Evolutionary conservation across 2,113 vertebrate genomes (phyloP).

Genomic region (Buteo buteo): DNA sequence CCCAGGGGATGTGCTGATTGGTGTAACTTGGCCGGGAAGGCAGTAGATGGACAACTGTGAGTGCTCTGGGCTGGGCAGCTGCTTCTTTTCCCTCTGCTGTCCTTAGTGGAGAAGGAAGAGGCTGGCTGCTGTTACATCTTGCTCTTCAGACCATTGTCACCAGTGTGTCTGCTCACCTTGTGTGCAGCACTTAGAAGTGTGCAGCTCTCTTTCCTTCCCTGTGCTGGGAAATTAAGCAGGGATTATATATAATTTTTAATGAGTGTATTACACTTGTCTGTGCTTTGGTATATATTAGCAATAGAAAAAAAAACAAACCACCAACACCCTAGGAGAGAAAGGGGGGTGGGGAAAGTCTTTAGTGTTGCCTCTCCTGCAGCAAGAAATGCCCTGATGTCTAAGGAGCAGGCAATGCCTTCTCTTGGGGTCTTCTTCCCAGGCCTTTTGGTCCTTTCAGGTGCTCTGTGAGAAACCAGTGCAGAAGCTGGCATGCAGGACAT

Average conservation of each 20-base stretch:
- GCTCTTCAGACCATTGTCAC: neutral
- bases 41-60: neutral
- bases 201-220: neutral
- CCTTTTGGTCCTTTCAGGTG: neutral
- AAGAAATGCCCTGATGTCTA: neutral
- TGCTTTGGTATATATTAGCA: neutral
- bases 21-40: neutral
- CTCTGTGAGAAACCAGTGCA: neutral
- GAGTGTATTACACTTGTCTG: neutral
- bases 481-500: neutral
- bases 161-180: neutral
- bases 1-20: rapidly evolving
- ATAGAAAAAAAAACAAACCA: neutral
- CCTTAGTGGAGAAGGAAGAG: neutral
- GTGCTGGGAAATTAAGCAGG: neutral
- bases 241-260: neutral
- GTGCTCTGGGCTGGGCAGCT: neutral
- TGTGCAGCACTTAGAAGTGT: neutral
- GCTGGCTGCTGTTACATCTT: neutral
- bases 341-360: no score
- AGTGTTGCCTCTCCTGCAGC: neutral
- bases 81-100: neutral
- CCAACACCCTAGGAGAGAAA: no score
- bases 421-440: no score
- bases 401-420: neutral